Conservation (phyloP, 2,888 invertebrate genomes). For the Himalopsyche kuldschensis region DNA sequence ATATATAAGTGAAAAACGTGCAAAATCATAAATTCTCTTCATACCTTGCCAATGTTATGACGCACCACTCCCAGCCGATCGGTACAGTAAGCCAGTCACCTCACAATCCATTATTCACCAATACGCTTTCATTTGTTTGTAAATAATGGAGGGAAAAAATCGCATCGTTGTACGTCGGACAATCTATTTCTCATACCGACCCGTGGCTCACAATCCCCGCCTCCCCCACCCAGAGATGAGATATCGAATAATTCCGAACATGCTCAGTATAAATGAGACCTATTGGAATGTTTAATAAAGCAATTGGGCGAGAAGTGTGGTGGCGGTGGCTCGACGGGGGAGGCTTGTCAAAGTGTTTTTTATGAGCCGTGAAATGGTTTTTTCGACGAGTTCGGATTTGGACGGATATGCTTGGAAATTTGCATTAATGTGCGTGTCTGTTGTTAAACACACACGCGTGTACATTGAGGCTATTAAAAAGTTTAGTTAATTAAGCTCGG, state of each 20-base stretch:
- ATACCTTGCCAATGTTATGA: background rate
- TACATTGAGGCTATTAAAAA: background rate
- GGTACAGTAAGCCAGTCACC: slow-evolving; percentile 9
- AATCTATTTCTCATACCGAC: slow-evolving; percentile 8
- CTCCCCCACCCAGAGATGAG: slow-evolving; percentile 19
- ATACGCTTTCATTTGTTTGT: slow-evolving; percentile 34
- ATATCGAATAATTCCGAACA: slow-evolving; percentile 40
- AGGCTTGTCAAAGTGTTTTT: background rate
- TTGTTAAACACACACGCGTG: background rate
- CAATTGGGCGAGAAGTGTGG: slow-evolving; percentile 28
- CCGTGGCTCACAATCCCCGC: background rate
- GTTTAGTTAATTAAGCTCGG: background rate
- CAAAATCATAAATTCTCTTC: background rate
- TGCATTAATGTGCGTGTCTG: background rate
- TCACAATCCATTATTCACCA: slow-evolving; percentile 34
- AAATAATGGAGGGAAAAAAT: slow-evolving; percentile 35
- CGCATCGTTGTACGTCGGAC: background rate
- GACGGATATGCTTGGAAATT: background rate
- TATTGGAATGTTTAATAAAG: slow-evolving; percentile 41
- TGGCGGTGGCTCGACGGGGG: background rate
- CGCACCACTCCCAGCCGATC: background rate
- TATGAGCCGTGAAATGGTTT: background rate
- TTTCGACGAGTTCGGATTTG: background rate
- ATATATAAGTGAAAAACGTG: background rate
- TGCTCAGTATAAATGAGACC: slow-evolving; percentile 40